Conservation (phyloP, 2,797 vertebrate genomes). For the Meda fulgida region DNA sequence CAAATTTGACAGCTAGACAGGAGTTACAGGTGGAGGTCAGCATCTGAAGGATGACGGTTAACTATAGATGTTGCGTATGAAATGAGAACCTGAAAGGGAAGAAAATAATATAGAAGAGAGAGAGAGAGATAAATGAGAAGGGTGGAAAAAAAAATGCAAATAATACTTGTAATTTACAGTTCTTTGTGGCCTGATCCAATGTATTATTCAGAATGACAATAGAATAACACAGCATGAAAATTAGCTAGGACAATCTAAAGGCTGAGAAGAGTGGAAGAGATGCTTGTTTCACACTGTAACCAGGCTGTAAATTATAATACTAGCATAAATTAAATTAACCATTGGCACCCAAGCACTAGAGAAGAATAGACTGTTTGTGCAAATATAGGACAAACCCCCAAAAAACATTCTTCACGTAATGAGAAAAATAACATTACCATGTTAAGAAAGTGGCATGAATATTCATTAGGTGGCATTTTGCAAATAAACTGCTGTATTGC, state of each 20-base stretch:
- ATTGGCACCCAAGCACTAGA: not conserved
- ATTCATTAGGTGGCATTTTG: constrained; percentile 74
- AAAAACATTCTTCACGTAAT: not conserved
- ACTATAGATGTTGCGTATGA: not conserved
- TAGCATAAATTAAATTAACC: constrained; percentile 7
- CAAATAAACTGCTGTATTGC: constrained; percentile 66
- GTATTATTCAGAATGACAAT: constrained; percentile 5
- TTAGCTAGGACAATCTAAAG: constrained; percentile 65
- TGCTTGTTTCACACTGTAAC: constrained; percentile 6
- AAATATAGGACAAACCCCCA: not conserved
- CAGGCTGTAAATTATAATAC: constrained; percentile 27
- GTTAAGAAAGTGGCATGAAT: constrained; percentile 60
- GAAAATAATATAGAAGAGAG: not conserved
- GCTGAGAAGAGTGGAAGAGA: not conserved
- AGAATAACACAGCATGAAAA: constrained; percentile 43
- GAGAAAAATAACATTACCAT: constrained; percentile 2
- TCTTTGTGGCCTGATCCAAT: constrained; percentile 11
- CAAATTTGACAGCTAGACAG: not conserved
- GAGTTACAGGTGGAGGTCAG: constrained; percentile 20
- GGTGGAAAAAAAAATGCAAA: not conserved
- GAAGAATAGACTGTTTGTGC: not conserved
- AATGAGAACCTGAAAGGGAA: not conserved
- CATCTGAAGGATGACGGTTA: constrained; percentile 11
- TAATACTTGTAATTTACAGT: not conserved
- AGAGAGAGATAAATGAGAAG: not conserved